Evolutionary conservation across 1,140 invertebrate species (phyloP), one percentile per base, ranked within the genome.

Genomic region (Aphis craccivora): DNA sequence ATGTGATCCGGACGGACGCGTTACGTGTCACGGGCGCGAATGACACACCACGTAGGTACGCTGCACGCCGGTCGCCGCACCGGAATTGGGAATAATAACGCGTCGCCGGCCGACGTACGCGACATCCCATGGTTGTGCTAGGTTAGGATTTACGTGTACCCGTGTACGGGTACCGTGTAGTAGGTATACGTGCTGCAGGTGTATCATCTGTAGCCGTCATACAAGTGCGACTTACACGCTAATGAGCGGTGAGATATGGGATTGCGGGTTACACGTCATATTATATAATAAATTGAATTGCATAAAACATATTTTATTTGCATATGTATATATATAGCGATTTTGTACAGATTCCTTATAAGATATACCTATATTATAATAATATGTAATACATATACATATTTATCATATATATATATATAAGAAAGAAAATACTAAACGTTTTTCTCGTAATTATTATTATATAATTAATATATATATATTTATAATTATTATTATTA

Each of bases 401-500:
- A n/a, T n/a, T 35, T 88, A 45, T 37, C n/a, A 40, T 84, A 84
- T 87, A 5, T 48, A n/a, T 48, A 40, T 4, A 23, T 14, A 55
- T 90, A 43, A 30, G 53, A 67, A 90, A 67, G 89, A 90, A 67
- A 90, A 67, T 25, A 67, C 35, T 67, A 60, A 90, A 90, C 53
- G 25, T 60, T 90, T 90, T 90, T 90, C 25, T 90, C 37, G 89
- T 90, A 90, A 90, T 90, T 67, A 67, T 90, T 89, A 37, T 89
- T 89, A 89, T 89, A 90, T 89, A 90, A 90, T 90, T n/a, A 90
- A 90, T 67, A 88, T 87, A 45, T 45, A 25, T 90, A 30, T 25
- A 89, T 89, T 51, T 43, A 67, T 90, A 90, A 90, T 90, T 55
- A 89, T 89, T 87, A 86, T 86, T 86, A 86, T 87, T 89, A 53